Evolutionary conservation across 37 sponge, comb jelly and placozoan genomes (phyloP), one percentile per base, ranked within the genome.

Genomic region (Sycon ciliatum): DNA sequence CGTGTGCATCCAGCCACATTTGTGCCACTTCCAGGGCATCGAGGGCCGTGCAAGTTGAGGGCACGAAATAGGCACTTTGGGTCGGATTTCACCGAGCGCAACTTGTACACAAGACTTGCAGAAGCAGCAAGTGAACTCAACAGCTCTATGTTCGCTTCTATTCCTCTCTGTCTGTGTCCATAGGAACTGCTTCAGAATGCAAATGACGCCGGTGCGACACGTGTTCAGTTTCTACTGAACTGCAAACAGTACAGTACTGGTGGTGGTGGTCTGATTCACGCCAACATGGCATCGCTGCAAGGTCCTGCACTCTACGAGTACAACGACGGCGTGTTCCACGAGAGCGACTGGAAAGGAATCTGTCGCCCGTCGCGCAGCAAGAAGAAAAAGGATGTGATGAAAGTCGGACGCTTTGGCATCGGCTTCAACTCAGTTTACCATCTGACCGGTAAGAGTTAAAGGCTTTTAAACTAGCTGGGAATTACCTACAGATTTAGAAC

Each of bases 101-200:
- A n/a, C n/a, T n/a, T n/a, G n/a, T n/a, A n/a, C n/a, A n/a, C n/a
- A n/a, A n/a, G n/a, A n/a, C n/a, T n/a, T n/a, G n/a, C n/a, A n/a
- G n/a, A n/a, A n/a, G n/a, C n/a, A n/a, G n/a, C n/a, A n/a, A n/a
- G n/a, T n/a, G n/a, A n/a, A n/a, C n/a, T n/a, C n/a, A n/a, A n/a
- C n/a, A n/a, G n/a, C n/a, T n/a, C n/a, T n/a, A n/a, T n/a, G n/a
- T n/a, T n/a, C n/a, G n/a, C n/a, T n/a, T n/a, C n/a, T n/a, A n/a
- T n/a, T n/a, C n/a, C n/a, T n/a, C n/a, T n/a, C n/a, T n/a, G n/a
- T n/a, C n/a, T n/a, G n/a, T n/a, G n/a, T n/a, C n/a, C n/a, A n/a
- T 60, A 89, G 49, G 90, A 89, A 36, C 61, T 89, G 9, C 78
- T 85, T 39, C 90, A 89, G 66, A 89, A 89, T 85, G 90, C 90